phyloP scores from a whole-genome alignment of 2,797 vertebrate species.

The Parauchenoglanis ngamensis region DNA sequence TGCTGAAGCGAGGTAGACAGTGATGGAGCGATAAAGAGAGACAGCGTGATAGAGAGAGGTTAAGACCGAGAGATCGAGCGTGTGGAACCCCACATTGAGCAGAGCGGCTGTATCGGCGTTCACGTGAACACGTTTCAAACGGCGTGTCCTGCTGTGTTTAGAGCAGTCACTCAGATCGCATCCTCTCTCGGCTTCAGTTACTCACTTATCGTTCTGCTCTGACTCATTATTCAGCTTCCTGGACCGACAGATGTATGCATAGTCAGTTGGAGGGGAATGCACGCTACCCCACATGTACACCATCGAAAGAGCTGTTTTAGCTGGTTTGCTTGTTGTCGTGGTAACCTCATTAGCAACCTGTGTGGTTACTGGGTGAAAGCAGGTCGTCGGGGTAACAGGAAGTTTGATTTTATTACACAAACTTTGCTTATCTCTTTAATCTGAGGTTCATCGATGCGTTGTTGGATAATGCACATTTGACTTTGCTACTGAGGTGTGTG shows the following conservation, averaged over 20 bases:
- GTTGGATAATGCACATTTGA: background rate
- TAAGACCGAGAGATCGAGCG: background rate
- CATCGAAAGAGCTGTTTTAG: background rate
- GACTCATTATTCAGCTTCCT: conserved; percentile 13
- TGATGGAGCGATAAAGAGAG: background rate
- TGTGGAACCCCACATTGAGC: background rate
- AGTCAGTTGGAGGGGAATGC: conserved; percentile 4
- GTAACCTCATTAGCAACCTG: conserved; percentile 34
- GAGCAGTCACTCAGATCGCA: too few relatives aligned
- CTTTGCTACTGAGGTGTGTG: background rate
- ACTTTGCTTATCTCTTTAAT: conserved; percentile 24
- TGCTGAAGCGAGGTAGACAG: background rate
- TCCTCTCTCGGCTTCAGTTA: background rate
- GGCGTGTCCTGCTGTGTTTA: background rate
- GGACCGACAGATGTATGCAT: background rate
- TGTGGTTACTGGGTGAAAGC: background rate
- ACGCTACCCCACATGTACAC: background rate
- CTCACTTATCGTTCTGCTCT: background rate
- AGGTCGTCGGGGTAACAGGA: background rate
- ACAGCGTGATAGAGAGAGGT: background rate
- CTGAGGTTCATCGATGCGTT: conserved; percentile 1
- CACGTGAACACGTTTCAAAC: background rate
- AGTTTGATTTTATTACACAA: conserved; percentile 16
- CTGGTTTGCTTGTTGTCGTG: conserved; percentile 24
- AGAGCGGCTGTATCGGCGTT: background rate